A percentile compares a stretch with the other conserved stretches of the same genome.
Evolutionary conservation across 2,113 vertebrate species (phyloP).

Genomic region (Beaufortia kweichowensis): DNA sequence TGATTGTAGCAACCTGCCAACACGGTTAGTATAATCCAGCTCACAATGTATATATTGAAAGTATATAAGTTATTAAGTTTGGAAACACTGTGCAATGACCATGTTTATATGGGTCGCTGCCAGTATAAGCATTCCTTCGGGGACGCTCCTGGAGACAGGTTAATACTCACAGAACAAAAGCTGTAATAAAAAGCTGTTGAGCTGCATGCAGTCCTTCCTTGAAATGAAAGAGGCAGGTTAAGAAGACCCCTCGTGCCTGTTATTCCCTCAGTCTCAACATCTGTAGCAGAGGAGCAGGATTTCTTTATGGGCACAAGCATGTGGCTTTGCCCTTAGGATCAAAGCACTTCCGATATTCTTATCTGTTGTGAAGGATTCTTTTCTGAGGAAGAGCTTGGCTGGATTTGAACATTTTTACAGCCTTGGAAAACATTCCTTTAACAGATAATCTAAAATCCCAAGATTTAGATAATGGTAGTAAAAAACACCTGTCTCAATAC

Average conservation of each 20-base stretch:
- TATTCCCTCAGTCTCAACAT: constrained; percentile 65
- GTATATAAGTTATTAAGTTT: constrained; percentile 56
- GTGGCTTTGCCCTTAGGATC: constrained; percentile 5
- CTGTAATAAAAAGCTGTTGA: constrained; percentile 69
- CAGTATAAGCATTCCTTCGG: constrained; percentile 63
- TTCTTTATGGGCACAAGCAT: neutral
- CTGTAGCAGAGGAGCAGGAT: neutral
- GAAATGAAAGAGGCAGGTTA: constrained; percentile 67
- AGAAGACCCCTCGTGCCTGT: constrained; percentile 61
- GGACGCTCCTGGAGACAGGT: constrained; percentile 40
- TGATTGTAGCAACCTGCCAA: neutral
- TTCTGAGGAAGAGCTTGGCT: neutral
- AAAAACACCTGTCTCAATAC: neutral
- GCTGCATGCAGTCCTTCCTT: constrained; percentile 61
- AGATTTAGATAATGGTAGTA: neutral
- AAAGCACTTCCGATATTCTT: neutral
- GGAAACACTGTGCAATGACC: constrained; percentile 50
- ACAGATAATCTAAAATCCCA: neutral
- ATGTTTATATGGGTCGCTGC: constrained; percentile 65
- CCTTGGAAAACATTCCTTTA: neutral
- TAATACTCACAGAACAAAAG: constrained; percentile 59
- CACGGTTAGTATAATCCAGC: neutral
- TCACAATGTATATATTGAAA: neutral
- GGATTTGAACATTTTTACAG: neutral
- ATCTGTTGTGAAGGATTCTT: neutral